These are phyloP conservation scores for Agonopterix heracliana DNA, from an alignment of 2,888 invertebrate species.

Conservation along the genomic window DNA sequence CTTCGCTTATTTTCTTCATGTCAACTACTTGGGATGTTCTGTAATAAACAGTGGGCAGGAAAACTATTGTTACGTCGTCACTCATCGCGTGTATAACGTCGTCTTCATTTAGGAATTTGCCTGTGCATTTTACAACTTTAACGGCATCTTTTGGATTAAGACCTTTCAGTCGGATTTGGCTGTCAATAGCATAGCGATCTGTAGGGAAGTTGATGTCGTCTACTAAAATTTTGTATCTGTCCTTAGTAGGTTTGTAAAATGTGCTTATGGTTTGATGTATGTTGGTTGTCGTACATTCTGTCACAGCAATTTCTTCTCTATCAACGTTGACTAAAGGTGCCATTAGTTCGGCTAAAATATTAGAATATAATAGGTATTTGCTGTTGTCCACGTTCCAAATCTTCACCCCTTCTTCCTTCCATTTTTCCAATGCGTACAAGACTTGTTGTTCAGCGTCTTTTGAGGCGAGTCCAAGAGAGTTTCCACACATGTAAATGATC, in stretches of 20 bases:
- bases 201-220: constrained; percentile 61
- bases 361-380: constrained; percentile 50
- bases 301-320: constrained; percentile 42
- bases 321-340: constrained; percentile 51
- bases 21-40: constrained; percentile 55
- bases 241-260: constrained; percentile 49
- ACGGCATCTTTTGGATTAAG: constrained; percentile 49
- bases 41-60: constrained; percentile 52
- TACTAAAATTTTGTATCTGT: constrained; percentile 52
- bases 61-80: constrained; percentile 44
- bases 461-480: constrained; percentile 55
- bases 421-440: constrained; percentile 32
- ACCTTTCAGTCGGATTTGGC: constrained; percentile 53
- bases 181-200: constrained; percentile 57
- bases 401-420: constrained; percentile 53
- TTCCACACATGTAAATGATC: constrained; percentile 55
- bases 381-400: constrained; percentile 46
- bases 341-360: constrained; percentile 41
- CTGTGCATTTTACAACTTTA: constrained; percentile 44
- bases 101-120: constrained; percentile 43
- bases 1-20: constrained; percentile 45
- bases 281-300: constrained; percentile 45
- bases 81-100: constrained; percentile 55
- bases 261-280: constrained; percentile 58
- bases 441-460: constrained; percentile 47